Conservation (phyloP, 2,888 invertebrate genomes). For the Idaea aversata region DNA sequence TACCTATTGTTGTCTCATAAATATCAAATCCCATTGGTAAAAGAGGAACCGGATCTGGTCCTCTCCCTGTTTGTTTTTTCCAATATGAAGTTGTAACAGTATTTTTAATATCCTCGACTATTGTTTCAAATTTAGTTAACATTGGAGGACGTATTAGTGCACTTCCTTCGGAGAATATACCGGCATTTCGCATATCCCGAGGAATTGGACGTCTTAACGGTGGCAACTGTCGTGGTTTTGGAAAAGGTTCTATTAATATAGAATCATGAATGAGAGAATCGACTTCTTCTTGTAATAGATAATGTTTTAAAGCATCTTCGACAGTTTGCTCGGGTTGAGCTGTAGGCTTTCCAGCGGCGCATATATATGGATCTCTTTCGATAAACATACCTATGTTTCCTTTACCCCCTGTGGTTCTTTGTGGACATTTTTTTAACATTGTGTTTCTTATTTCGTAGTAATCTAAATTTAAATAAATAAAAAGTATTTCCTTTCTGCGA, state of each 20-base stretch:
- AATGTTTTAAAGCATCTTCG: constrained; percentile 30
- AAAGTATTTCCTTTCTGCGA: neutral
- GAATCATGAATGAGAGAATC: constrained; percentile 43
- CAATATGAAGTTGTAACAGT: constrained; percentile 42
- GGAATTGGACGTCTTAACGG: constrained; percentile 25
- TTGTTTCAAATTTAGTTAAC: constrained; percentile 39
- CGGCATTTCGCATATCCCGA: constrained; percentile 36
- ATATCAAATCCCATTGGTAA: constrained; percentile 37
- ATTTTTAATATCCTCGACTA: constrained; percentile 40
- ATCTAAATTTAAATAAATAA: neutral
- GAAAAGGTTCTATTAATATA: constrained; percentile 20
- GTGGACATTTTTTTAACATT: neutral
- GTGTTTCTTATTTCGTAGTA: neutral
- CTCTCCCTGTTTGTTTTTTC: constrained; percentile 35
- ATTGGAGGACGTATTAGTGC: constrained; percentile 37
- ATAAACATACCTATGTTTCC: constrained; percentile 46
- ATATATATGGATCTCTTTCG: constrained; percentile 39
- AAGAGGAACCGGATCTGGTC: constrained; percentile 35
- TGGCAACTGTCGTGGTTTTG: constrained; percentile 24
- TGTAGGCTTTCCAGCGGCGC: constrained; percentile 40
- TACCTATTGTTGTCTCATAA: constrained; percentile 32
- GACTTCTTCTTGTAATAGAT: constrained; percentile 43
- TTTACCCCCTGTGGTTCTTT: constrained; percentile 38
- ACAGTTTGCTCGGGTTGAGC: constrained; percentile 29
- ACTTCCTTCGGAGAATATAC: constrained; percentile 27